Evolutionary conservation across 2,888 invertebrate species (phyloP), one percentile per base, ranked within the genome.

Genomic region (Pherbina coryleti): DNA sequence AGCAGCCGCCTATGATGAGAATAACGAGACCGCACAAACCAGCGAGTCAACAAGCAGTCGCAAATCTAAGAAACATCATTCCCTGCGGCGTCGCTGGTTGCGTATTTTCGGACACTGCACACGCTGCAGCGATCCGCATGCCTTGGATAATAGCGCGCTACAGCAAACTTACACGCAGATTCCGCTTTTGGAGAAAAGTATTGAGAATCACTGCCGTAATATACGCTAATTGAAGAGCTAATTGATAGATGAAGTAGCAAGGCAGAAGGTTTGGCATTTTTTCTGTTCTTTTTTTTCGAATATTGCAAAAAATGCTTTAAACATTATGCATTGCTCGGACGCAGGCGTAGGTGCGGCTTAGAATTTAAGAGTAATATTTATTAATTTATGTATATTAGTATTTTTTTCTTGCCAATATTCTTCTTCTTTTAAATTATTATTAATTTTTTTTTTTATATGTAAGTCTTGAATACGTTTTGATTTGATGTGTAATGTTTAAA

Each of bases 61-160:
- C 31, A 75, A 70, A 49, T 74, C 64, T 37, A 82, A 81, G 1
- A 81, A 78, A 69, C 83, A 82, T 34, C 81, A 78, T n/a, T 82
- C 84, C 2, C 77, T 85, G 44, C 83, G 83, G 2, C 80, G 81
- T 3, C 87, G 87, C 3, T 82, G 85, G 79, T 77, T 86, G 37
- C 84, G 85, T n/a, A 73, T 88, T 0, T 81, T 88, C 37, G 87
- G 86, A 3, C 84, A 85, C 0, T 88, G 89, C 74, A 82, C 83
- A 0, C 84, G 85, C 22, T 88, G 88, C 80, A 81, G 81, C 2
- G 85, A 88, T 77, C 78, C 77, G 0, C 79, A 83, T 17, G 71
- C 82, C 0, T 5, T 82, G 22, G 81, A 86, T 75, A 81, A 78
- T 67, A 83, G 79, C 34, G 73, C 79, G 55, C 69, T 81, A 57